Evolutionary conservation across 2,113 vertebrate species (phyloP).

Genomic region (Xyrauchen texanus): DNA sequence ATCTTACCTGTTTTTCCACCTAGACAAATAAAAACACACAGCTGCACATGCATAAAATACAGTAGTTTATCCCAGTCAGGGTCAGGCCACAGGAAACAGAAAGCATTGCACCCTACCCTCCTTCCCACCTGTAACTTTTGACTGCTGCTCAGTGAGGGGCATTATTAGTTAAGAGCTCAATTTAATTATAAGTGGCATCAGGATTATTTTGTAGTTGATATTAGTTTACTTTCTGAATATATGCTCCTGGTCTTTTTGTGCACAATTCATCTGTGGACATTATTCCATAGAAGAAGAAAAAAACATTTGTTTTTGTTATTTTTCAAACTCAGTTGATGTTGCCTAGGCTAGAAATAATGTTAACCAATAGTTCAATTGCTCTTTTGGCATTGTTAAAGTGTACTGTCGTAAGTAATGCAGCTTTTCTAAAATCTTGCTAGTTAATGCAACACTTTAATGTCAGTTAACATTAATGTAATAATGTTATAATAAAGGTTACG

Average conservation of each 20-base stretch:
- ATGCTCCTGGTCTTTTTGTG: background rate
- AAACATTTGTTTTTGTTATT: too few relatives aligned
- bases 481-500: too few relatives aligned
- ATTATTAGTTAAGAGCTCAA: background rate
- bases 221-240: background rate
- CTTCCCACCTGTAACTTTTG: background rate
- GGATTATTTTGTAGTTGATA: background rate
- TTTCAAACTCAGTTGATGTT: too few relatives aligned
- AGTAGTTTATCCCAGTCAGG: conserved; percentile 5
- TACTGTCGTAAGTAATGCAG: too few relatives aligned
- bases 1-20: background rate
- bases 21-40: background rate
- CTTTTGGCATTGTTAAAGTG: too few relatives aligned
- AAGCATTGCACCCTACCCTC: background rate
- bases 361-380: too few relatives aligned
- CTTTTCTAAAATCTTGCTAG: too few relatives aligned
- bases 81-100: background rate
- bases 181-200: background rate
- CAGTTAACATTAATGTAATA: too few relatives aligned
- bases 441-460: too few relatives aligned
- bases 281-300: too few relatives aligned
- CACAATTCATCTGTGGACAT: background rate
- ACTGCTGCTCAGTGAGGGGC: background rate
- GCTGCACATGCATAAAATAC: background rate
- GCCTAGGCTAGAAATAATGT: too few relatives aligned